phyloP scores from a whole-genome alignment of 2,888 invertebrate genomes.

The Dendrolimus houi region DNA sequence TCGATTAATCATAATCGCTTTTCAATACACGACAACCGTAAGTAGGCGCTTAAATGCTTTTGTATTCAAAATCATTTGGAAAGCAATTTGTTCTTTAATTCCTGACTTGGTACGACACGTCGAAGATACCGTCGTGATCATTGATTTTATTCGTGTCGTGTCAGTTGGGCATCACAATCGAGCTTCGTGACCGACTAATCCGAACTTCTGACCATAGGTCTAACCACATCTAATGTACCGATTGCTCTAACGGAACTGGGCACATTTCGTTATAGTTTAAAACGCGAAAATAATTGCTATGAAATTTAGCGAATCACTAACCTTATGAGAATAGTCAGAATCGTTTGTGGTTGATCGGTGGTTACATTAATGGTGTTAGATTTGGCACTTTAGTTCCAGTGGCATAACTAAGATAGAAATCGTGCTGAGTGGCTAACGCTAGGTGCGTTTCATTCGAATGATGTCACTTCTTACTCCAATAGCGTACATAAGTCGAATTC shows the following conservation, averaged over 20 bases:
- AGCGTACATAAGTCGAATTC: no score
- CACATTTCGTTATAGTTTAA: conserved; percentile 18
- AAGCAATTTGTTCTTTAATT: background rate
- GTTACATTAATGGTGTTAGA: no score
- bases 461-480: no score
- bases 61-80: background rate
- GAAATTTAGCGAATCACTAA: conserved; percentile 20
- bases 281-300: conserved; percentile 17
- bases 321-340: no score
- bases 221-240: conserved; percentile 14
- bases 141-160: conserved; percentile 34
- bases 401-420: no score
- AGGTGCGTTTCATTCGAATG: no score
- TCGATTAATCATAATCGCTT: no score
- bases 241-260: conserved; percentile 32
- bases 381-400: no score
- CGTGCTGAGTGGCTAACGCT: no score
- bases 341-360: no score
- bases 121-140: conserved; percentile 28
- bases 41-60: background rate
- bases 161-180: conserved; percentile 26
- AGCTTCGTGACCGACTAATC: conserved; percentile 42
- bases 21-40: no score
- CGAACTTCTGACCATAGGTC: conserved; percentile 27
- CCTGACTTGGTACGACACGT: background rate